Evolutionary conservation across 2,888 invertebrate species (phyloP).

Genomic region (Agapetus fuscipes): DNA sequence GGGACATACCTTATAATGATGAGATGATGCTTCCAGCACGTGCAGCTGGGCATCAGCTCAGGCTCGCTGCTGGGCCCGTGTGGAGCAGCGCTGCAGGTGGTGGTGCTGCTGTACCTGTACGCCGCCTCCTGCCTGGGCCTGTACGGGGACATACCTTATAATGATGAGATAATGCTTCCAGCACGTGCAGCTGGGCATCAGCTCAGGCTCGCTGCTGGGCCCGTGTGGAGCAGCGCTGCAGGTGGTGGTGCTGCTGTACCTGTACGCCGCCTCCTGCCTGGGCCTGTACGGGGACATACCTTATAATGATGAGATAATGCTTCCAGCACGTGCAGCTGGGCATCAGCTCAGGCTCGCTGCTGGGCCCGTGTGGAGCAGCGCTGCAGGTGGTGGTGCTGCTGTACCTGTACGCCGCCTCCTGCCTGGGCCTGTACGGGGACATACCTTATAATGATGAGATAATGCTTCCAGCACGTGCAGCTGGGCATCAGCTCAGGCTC

Average conservation of each 20-base stretch:
- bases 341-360: slow-evolving; percentile 82
- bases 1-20: too few species aligned
- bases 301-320: too few species aligned
- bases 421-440: slow-evolving; percentile 88
- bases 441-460: too few species aligned
- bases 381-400: slow-evolving; percentile 87
- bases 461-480: slow-evolving; percentile 81
- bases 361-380: slow-evolving; percentile 86
- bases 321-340: slow-evolving; percentile 85
- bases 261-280: slow-evolving; percentile 87
- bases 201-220: slow-evolving; percentile 87
- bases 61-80: slow-evolving; percentile 86
- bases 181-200: slow-evolving; percentile 88
- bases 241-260: slow-evolving; percentile 84
- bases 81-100: slow-evolving; percentile 85
- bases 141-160: too few species aligned
- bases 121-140: too few species aligned
- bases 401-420: slow-evolving; percentile 86
- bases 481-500: slow-evolving; percentile 89
- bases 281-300: slow-evolving; percentile 88
- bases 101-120: slow-evolving; percentile 87
- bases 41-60: slow-evolving; percentile 84
- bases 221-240: slow-evolving; percentile 86
- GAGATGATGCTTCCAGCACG: slow-evolving; percentile 82
- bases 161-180: too few species aligned